These are phyloP conservation scores for Ochlodes sylvanus DNA, from an alignment of 2,888 invertebrate genomes.

Conservation along the genomic window DNA sequence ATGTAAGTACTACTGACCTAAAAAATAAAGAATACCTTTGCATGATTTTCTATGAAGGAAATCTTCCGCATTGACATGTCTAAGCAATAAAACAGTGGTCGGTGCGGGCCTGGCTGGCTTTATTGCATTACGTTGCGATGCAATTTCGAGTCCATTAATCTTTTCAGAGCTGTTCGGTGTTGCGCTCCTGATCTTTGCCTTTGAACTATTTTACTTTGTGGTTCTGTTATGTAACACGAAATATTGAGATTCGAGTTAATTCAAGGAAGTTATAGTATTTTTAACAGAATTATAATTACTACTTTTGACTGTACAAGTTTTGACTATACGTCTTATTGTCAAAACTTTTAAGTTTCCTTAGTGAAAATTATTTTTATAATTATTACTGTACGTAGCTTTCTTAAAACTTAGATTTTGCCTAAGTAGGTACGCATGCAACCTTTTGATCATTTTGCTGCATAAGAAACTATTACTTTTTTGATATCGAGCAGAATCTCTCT, in stretches of 20 bases:
- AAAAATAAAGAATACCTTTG: slow-evolving; percentile 6
- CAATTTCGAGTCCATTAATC: slow-evolving; percentile 82
- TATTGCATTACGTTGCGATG: slow-evolving; percentile 76
- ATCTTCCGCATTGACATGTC: slow-evolving; percentile 55
- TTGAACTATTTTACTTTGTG: slow-evolving; percentile 32
- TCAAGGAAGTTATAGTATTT: not conserved
- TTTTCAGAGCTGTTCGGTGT: slow-evolving; percentile 68
- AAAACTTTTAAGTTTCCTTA: no score
- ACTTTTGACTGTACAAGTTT: no score
- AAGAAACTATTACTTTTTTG: no score
- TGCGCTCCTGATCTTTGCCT: slow-evolving; percentile 52
- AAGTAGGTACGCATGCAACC: no score
- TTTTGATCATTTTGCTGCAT: no score
- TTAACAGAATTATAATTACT: no score
- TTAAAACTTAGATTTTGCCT: no score
- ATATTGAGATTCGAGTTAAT: not conserved
- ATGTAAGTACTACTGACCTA: no score
- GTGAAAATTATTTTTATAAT: no score
- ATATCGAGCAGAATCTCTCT: no score
- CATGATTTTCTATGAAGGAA: slow-evolving; percentile 57
- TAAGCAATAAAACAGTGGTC: slow-evolving; percentile 70
- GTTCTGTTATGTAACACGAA: slow-evolving; percentile 9
- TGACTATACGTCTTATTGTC: no score
- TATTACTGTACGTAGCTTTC: no score
- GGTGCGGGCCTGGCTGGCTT: slow-evolving; percentile 62